phyloP scores from a whole-genome alignment of 1,140 invertebrate genomes.

The Bombus difficillimus region DNA sequence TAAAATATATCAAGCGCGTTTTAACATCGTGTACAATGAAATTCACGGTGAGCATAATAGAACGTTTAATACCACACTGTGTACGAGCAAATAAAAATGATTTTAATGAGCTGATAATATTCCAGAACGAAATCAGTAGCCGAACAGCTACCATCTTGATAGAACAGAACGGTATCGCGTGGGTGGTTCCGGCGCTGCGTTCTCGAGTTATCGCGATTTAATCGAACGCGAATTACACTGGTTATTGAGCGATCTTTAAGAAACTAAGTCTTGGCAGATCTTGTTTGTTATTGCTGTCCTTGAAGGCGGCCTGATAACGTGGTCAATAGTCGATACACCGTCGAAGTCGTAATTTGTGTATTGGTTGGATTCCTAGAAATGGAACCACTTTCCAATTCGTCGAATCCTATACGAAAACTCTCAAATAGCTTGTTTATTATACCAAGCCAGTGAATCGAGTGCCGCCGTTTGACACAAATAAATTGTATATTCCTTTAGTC shows the following conservation, averaged over 20 bases:
- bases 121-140: conserved; percentile 54
- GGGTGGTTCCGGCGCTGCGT: conserved; percentile 47
- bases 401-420: neutral
- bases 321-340: conserved; percentile 3
- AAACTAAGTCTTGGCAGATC: neutral
- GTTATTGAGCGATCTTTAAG: conserved; percentile 30
- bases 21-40: neutral
- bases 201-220: conserved; percentile 40
- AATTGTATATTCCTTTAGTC: neutral
- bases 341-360: conserved; percentile 3
- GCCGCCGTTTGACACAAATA: neutral
- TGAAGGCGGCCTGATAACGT: conserved; percentile 40
- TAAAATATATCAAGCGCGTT: neutral
- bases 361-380: conserved; percentile 10
- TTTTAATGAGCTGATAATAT: conserved; percentile 35
- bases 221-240: conserved; percentile 53
- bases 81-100: neutral
- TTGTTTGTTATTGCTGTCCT: conserved; percentile 21
- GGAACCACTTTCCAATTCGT: conserved; percentile 14
- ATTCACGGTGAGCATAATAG: neutral
- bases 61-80: neutral
- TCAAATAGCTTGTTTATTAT: neutral
- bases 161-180: conserved; percentile 36
- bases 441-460: neutral
- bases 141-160: conserved; percentile 37